These are phyloP conservation scores for Glandiceps talaboti DNA, from an alignment of 53 echinoderm and acorn worm genomes.

Conservation along the genomic window DNA sequence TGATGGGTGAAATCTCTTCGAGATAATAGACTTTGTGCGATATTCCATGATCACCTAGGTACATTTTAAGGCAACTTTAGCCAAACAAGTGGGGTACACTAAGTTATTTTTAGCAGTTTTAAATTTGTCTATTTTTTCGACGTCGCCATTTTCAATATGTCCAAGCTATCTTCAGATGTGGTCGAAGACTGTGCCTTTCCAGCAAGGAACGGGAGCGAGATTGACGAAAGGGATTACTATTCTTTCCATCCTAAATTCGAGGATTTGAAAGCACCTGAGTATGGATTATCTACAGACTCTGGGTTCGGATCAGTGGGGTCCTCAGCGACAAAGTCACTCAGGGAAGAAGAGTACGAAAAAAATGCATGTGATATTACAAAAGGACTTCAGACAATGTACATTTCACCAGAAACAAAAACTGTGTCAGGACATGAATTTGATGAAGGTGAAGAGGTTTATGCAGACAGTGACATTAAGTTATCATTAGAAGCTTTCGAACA, in stretches of 20 bases:
- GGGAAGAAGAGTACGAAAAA: not conserved
- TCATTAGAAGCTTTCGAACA: conserved; percentile 46
- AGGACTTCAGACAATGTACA: not conserved
- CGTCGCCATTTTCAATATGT: not conserved
- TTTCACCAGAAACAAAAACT: not conserved
- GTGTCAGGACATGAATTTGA: not conserved
- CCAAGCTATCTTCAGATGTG: not conserved
- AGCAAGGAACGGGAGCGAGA: not conserved
- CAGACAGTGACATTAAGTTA: not conserved
- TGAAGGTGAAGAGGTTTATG: not conserved
- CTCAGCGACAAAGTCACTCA: not conserved
- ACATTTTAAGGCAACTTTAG: too few relatives aligned
- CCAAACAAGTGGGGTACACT: too few relatives aligned
- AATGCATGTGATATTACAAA: not conserved
- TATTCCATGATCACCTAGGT: too few relatives aligned
- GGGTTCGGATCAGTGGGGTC: not conserved
- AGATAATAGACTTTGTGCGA: too few relatives aligned
- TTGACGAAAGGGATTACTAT: not conserved
- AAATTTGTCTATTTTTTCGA: not conserved
- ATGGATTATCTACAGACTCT: not conserved
- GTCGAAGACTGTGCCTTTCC: not conserved
- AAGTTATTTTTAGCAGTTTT: too few relatives aligned
- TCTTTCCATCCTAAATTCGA: not conserved
- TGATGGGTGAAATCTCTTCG: too few relatives aligned
- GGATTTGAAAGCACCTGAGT: not conserved